phyloP scores from a whole-genome alignment of 2,797 vertebrate species.

The Orientallactaga sibirica region DNA sequence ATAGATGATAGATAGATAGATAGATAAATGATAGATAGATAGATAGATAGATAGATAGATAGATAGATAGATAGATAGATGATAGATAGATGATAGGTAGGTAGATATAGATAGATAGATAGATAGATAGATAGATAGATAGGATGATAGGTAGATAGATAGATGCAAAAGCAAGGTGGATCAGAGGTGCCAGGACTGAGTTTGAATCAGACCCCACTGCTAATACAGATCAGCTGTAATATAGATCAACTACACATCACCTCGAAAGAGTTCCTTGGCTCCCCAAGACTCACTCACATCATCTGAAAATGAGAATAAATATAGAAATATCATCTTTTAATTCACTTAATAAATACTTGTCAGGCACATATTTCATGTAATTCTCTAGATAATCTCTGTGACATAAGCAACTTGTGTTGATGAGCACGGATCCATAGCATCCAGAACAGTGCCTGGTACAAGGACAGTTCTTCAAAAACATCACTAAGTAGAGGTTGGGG shows the following conservation, averaged over 20 bases:
- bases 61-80: no score
- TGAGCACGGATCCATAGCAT: neutral
- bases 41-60: no score
- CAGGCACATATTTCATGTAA: neutral
- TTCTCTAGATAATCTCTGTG: neutral
- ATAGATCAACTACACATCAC: neutral
- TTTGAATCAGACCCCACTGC: neutral
- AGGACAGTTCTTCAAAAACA: neutral
- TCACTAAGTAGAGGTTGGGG: neutral
- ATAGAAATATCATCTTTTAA: neutral
- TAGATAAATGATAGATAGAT: neutral
- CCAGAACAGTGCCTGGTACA: neutral
- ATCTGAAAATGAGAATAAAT: neutral
- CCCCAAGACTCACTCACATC: neutral
- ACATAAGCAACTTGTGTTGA: neutral
- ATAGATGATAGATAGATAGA: neutral
- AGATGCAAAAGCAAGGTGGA: neutral
- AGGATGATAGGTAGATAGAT: neutral
- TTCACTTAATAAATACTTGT: neutral
- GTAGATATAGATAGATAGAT: no score
- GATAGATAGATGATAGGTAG: neutral
- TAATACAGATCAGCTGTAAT: neutral
- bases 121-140: no score
- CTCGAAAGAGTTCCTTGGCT: neutral
- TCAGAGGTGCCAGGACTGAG: neutral